Base-by-base conservation (phyloP, 92 coral and sea anemone species). In the Zoanthus sociatus region DNA sequence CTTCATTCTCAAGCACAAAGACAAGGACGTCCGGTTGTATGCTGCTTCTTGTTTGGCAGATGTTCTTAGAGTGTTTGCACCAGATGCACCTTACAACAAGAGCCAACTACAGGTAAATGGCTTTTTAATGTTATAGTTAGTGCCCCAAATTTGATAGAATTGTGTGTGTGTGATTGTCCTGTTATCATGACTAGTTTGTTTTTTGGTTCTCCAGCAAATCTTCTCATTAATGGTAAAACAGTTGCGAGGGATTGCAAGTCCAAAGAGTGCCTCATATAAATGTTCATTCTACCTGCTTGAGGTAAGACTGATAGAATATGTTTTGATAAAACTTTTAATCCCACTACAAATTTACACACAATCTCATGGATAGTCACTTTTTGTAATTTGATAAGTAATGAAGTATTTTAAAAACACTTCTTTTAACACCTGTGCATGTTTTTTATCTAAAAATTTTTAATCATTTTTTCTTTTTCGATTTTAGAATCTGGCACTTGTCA, bases 11-110 rank as follows among this genome's bases (percentile, higher is more conserved):
- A 93, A 95, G 68, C 97, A 95, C 83, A 90, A 91, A 86, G 99
- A 96, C 86, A 96, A 95, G 84, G 99, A 94, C 73, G 94, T 96
- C 56, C 83, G 88, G 17, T 87, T 85, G 33, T 90, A 92, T 89
- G 97, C 98, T n/a, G 98, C 98, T 17, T 92, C 89, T 16, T 95
- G 98, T 68, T 91, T 96, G 48, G 97, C 94, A 37, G 94, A 96
- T 66, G 87, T 96, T 37, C 94, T 96, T 14, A 84, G 99, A 71
- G 93, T 96, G 12, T 89, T 82, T 92, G 99, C 98, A 20, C 99
- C 99, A 6, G 94, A 95, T 0, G 93, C 95, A 55, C 99, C 99
- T 5, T 96, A 93, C 47, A 92, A 84, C 58, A 91, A 71, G 70
- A 90, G 86, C 20, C 95, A 92, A 8, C 18, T 93, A 32, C 71